Conservation (phyloP, 2,797 vertebrate genomes). For the Eospalax fontanierii region DNA sequence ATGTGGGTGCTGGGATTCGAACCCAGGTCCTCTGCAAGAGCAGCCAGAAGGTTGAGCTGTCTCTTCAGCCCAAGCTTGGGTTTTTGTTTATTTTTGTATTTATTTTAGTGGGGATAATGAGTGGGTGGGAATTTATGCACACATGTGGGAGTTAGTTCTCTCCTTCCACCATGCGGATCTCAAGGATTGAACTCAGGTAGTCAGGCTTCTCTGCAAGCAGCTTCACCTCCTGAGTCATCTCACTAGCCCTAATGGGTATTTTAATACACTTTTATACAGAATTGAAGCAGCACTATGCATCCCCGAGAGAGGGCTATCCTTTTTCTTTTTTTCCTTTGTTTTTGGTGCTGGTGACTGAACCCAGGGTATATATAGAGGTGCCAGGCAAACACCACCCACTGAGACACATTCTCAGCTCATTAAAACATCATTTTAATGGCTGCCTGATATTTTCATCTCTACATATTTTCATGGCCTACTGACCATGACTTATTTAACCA, state of each 20-base stretch:
- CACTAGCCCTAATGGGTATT: not conserved
- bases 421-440: slow-evolving; percentile 40
- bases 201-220: not conserved
- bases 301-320: not conserved
- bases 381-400: not conserved
- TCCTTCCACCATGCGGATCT: not conserved
- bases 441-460: slow-evolving; percentile 28
- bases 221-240: not conserved
- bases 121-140: not conserved
- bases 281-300: slow-evolving; percentile 17
- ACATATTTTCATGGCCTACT: not conserved
- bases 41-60: too few species aligned
- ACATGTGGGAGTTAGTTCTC: not conserved
- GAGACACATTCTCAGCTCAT: not conserved
- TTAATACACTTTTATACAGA: slow-evolving; percentile 48
- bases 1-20: too few species aligned
- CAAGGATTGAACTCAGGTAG: not conserved
- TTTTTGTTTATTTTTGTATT: not conserved
- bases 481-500: slow-evolving; percentile 51
- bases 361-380: not conserved
- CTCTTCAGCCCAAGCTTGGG: not conserved
- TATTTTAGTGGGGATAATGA: too few species aligned
- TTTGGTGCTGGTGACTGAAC: not conserved
- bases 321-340: not conserved
- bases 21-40: too few species aligned